Evolutionary conservation across 2,888 invertebrate species (phyloP), one percentile per base, ranked within the genome.

Genomic region (Calliopum simillimum): DNA sequence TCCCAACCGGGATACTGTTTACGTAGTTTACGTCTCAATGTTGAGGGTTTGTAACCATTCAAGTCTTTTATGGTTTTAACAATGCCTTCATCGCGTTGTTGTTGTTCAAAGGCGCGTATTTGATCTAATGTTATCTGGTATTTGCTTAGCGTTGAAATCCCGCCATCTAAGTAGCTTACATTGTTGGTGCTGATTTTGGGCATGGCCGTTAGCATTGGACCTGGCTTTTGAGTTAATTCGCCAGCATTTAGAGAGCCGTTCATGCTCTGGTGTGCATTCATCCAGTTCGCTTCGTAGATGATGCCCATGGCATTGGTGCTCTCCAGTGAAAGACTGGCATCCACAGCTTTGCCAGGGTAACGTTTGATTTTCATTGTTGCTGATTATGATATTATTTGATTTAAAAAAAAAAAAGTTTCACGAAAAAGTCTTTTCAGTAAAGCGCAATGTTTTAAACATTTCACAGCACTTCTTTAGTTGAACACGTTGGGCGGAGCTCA

Each of bases 261-360:
- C 33, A 67, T 33, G 55, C 75, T 79, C 33, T 79, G 77, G 58
- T 88, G 88, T n/a, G 92, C 90, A 80, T 93, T 93, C 73, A 92
- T 89, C 95, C 95, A 95, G 82, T 94, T 95, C 44, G 94, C 94
- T 79, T 94, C 94, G 84, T 95, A 95, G 59, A 93, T 89, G 63
- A 93, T 89, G 78, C 92, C 92, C 92, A 93, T 92, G 73, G 91
- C 90, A 79, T 89, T 89, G 76, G 91, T 91, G 77, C 89, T 89
- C 84, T 93, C 94, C 88, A 93, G 89, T 69, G 90, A 88, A 72
- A 90, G 82, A 85, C 90, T 89, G 68, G 90, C 88, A 69, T 90
- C 89, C 81, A 94, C 93, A 75, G 92, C 94, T 87, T 93, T 93
- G 76, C 94, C 94, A 55, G 94, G 94, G 85, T 94, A 93, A 80